Evolutionary conservation across 2,888 invertebrate genomes (phyloP).

Genomic region (Mimachlamys varia): DNA sequence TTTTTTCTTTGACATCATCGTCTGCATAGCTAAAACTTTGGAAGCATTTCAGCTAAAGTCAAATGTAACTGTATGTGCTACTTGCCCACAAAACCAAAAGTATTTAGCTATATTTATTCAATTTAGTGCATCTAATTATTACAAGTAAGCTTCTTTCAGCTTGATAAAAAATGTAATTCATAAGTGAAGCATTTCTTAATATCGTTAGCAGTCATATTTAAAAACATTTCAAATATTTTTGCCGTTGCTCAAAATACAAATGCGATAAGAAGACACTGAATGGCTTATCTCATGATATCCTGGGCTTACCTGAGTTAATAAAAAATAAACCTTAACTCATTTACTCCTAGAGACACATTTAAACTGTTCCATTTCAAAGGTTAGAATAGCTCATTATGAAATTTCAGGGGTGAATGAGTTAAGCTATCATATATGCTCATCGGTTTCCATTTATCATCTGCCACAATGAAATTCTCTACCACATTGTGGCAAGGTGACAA

Average conservation of each 20-base stretch:
- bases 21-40: conserved; percentile 12
- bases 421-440: not conserved
- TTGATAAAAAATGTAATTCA: too few relatives aligned
- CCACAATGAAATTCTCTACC: not conserved
- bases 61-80: not conserved
- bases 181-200: not conserved
- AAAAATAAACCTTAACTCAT: too few relatives aligned
- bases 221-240: too few relatives aligned
- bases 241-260: too few relatives aligned
- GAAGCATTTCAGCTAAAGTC: not conserved
- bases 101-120: not conserved
- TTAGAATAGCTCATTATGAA: too few relatives aligned
- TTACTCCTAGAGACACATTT: too few relatives aligned
- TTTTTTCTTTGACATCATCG: conserved; percentile 4
- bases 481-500: not conserved
- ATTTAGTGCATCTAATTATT: too few relatives aligned
- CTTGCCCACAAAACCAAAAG: not conserved
- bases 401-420: too few relatives aligned
- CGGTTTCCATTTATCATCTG: conserved; percentile 9
- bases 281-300: not conserved
- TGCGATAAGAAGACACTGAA: too few relatives aligned
- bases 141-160: too few relatives aligned
- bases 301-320: not conserved
- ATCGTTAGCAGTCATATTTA: too few relatives aligned
- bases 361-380: too few relatives aligned